Percentiles rank a stretch among this genome's conserved stretches.
These are phyloP conservation scores for Tyto alba DNA, from an alignment of 2,113 vertebrate genomes.

Conservation along the genomic window DNA sequence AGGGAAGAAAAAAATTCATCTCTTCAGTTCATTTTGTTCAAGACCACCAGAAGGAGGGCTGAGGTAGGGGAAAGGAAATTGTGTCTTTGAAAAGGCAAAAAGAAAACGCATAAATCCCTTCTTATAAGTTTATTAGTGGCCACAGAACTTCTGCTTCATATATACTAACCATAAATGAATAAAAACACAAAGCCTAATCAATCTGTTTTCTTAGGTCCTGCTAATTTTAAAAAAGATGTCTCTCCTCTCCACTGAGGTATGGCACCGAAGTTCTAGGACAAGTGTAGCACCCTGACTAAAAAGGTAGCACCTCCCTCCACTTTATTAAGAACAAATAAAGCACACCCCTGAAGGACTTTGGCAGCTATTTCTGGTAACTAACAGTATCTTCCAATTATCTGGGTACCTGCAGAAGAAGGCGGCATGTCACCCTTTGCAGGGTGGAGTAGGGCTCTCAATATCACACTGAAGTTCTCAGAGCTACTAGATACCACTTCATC, in stretches of 20 bases:
- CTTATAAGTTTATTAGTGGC: neutral
- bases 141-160: neutral
- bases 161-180: neutral
- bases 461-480: neutral
- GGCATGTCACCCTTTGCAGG: neutral
- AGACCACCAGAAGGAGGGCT: neutral
- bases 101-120: neutral
- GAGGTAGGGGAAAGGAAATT: neutral
- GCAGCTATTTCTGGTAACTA: neutral
- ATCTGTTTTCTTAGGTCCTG: neutral
- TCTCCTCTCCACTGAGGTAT: neutral
- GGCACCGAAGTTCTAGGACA: neutral
- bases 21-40: neutral
- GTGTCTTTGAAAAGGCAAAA: neutral
- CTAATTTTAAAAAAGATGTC: neutral
- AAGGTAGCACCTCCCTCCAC: neutral
- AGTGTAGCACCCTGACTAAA: neutral
- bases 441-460: neutral
- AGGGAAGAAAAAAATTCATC: neutral
- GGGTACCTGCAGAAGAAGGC: neutral
- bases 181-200: neutral
- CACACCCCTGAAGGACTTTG: neutral
- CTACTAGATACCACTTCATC: neutral
- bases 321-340: neutral
- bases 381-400: neutral